Evolutionary conservation across 2,797 vertebrate genomes (phyloP).

Genomic region (Eulemur coronatus): DNA sequence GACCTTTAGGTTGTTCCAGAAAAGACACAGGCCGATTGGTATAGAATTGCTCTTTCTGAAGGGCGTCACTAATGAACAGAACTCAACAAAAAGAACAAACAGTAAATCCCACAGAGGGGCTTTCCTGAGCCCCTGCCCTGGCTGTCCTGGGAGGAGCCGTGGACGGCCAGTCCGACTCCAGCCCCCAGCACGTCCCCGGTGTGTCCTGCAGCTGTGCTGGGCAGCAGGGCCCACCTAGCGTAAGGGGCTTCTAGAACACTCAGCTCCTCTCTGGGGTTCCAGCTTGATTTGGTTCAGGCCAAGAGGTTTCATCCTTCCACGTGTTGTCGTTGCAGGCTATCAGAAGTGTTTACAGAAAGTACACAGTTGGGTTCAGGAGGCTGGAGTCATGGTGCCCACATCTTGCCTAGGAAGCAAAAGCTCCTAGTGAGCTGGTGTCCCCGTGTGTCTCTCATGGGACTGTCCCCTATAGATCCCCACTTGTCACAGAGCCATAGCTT

Average conservation of each 20-base stretch:
- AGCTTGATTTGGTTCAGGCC: background rate
- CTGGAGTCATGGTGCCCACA: background rate
- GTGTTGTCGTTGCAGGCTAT: background rate
- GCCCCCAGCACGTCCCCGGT: background rate
- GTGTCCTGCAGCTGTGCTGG: background rate
- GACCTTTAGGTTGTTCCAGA: slow-evolving; percentile 89
- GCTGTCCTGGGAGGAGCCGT: background rate
- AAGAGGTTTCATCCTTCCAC: background rate
- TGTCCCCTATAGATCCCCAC: slow-evolving; percentile 33
- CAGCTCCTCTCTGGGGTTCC: background rate
- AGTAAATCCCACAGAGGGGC: background rate
- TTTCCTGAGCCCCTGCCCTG: background rate
- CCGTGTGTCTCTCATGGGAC: background rate
- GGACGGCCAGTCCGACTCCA: rapidly evolving
- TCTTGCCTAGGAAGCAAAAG: background rate
- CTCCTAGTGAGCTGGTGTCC: background rate
- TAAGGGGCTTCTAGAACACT: background rate
- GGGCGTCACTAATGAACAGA: slow-evolving; percentile 68
- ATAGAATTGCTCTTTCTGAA: slow-evolving; percentile 60
- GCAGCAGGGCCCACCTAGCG: background rate
- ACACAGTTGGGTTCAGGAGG: background rate
- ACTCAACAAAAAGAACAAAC: background rate
- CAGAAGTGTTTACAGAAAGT: background rate
- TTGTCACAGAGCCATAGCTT: background rate
- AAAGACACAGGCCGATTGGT: slow-evolving; percentile 86